phyloP scores from a whole-genome alignment of 2,797 vertebrate genomes.

The Gila robusta region DNA sequence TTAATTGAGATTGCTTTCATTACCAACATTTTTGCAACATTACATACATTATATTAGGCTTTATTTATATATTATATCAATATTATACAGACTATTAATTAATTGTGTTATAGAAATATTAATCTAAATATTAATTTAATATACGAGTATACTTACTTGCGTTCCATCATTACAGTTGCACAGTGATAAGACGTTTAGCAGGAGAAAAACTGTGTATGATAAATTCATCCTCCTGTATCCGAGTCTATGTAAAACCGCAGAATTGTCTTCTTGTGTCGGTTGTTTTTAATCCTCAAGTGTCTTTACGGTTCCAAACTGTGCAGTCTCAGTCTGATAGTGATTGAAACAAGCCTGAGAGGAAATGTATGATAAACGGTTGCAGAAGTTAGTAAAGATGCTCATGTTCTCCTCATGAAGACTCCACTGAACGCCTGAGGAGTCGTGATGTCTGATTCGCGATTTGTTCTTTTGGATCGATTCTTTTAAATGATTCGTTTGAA shows the following conservation, averaged over 20 bases:
- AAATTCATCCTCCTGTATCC: constrained; percentile 50
- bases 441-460: neutral
- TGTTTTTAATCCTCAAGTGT: constrained; percentile 4
- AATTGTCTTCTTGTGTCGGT: neutral
- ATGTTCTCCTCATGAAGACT: constrained; percentile 22
- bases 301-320: neutral
- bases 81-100: neutral
- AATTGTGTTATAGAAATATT: neutral
- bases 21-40: neutral
- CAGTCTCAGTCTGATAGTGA: neutral
- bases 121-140: neutral
- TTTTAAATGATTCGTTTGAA: constrained; percentile 11
- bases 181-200: constrained; percentile 42
- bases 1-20: neutral
- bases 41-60: neutral
- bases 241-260: neutral
- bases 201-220: constrained; percentile 29
- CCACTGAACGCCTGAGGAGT: constrained; percentile 10
- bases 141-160: constrained; percentile 52
- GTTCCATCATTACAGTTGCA: constrained; percentile 51
- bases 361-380: constrained; percentile 10
- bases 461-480: neutral
- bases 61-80: neutral
- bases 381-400: constrained; percentile 32
- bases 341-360: neutral